Conservation (phyloP, 2,113 vertebrate species). For the Equus przewalskii region DNA sequence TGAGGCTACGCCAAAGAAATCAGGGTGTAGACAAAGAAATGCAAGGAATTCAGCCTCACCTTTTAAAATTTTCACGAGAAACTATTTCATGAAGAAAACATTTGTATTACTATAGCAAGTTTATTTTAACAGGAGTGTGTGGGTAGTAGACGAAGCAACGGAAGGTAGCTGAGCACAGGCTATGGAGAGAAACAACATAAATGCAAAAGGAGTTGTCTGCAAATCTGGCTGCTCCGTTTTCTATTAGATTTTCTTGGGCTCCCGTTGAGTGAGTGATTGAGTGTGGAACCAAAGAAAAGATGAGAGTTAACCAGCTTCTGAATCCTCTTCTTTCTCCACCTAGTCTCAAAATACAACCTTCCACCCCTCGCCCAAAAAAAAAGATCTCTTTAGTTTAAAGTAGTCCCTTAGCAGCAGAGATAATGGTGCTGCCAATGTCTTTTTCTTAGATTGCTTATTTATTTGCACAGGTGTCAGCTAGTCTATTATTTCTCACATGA, state of each 20-base stretch:
- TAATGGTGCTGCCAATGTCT: neutral
- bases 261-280: neutral
- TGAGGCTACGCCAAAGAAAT: constrained; percentile 70
- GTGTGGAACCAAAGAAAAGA: neutral
- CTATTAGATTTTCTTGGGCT: neutral
- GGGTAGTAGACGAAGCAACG: constrained; percentile 18
- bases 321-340: neutral
- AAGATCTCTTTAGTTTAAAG: neutral
- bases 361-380: no score
- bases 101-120: constrained; percentile 27
- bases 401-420: neutral
- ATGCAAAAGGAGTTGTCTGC: neutral
- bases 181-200: neutral
- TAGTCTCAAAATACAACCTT: neutral
- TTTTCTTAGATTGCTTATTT: constrained; percentile 24
- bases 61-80: constrained; percentile 70
- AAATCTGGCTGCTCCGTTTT: neutral
- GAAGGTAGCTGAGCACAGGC: neutral
- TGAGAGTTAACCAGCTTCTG: neutral
- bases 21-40: constrained; percentile 77
- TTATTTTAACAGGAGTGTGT: constrained; percentile 36
- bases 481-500: constrained; percentile 26
- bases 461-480: constrained; percentile 29
- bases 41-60: constrained; percentile 76
- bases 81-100: constrained; percentile 55